Conservation (phyloP, 1,140 invertebrate genomes). For the Propsilocerus akamusi region DNA sequence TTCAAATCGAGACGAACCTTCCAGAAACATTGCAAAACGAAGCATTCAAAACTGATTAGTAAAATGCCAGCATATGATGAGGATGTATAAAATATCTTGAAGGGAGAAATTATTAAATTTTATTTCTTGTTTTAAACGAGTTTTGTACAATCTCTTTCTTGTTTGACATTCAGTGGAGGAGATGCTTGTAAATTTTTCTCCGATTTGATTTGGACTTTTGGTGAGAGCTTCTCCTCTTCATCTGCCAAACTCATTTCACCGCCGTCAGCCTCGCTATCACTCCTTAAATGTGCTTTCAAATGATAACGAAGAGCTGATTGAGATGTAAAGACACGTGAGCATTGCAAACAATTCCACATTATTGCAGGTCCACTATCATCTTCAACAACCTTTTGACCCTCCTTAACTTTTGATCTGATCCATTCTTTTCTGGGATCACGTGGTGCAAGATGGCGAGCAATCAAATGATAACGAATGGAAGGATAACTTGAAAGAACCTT, state of each 20-base stretch:
- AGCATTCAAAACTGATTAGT: not conserved
- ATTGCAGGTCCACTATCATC: not conserved
- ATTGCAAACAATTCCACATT: not conserved
- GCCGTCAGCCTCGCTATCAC: not conserved
- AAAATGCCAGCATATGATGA: not conserved
- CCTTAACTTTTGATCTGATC: not conserved
- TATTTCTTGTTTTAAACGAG: not conserved
- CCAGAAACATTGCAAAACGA: not conserved
- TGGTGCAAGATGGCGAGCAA: not conserved
- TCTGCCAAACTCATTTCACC: not conserved
- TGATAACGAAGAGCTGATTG: not conserved
- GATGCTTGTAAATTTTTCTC: not conserved
- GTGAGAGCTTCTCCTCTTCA: not conserved
- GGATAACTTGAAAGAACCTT: conserved; percentile 55
- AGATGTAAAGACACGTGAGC: not conserved
- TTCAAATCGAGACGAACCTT: not conserved
- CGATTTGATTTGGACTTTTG: not conserved
- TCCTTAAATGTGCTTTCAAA: not conserved
- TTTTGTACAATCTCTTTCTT: not conserved
- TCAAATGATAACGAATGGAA: conserved; percentile 32
- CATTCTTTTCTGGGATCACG: not conserved
- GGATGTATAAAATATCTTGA: not conserved
- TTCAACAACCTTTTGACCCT: not conserved
- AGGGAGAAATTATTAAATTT: not conserved
- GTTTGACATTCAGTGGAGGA: not conserved